Base-by-base conservation (phyloP, 2,113 vertebrate genomes). In the Anolis sagrei region DNA sequence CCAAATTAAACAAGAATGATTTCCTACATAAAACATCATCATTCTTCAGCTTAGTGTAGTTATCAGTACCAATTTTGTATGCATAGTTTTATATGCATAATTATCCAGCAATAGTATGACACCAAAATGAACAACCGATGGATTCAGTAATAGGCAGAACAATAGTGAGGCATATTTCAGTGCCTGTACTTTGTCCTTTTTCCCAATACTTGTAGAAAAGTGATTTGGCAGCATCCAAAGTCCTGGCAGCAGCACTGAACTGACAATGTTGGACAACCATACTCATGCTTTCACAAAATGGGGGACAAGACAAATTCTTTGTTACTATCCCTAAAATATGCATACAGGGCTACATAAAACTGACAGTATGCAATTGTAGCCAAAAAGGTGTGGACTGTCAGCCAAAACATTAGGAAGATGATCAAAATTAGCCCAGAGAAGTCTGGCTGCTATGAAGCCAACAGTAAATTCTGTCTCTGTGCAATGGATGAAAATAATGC, bases 371-470 rank as follows among this genome's bases (percentile, higher is more conserved):
- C 10, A 34, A 61, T 5, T 49, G 44, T 14, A 49, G 13, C 10
- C 54, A 61, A 34, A 5, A 66, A 39, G 48, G 11, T 51, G 82
- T 74, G 54, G 68, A 88, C 80, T 64, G 9, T 39, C 79, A 89
- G 36, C 32, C 73, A 89, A 48, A 49, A 91, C 81, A 5, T 39
- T 79, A 80, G 29, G 5, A 82, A 84, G 86, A 29, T 44, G 79
- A 86, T 82, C 66, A 89, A 91, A 94, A 93, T 90, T 89, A 90
- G 62, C 66, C 66, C 34, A 79, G 44, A 90, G 82, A 85, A 62
- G 90, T 70, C 10, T 84, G 49, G 61, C 32, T 76, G 70, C 76
- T 83, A 16, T 80, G 51, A 73, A 13, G 62, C 85, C 86, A 62
- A 39, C n/a, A 76, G n/a, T 89, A 88, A 87, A 88, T 86, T 76